Percentiles rank a stretch among this genome's conserved stretches.
phyloP scores from a whole-genome alignment of 2,797 vertebrate species.

The Siniperca undulata region DNA sequence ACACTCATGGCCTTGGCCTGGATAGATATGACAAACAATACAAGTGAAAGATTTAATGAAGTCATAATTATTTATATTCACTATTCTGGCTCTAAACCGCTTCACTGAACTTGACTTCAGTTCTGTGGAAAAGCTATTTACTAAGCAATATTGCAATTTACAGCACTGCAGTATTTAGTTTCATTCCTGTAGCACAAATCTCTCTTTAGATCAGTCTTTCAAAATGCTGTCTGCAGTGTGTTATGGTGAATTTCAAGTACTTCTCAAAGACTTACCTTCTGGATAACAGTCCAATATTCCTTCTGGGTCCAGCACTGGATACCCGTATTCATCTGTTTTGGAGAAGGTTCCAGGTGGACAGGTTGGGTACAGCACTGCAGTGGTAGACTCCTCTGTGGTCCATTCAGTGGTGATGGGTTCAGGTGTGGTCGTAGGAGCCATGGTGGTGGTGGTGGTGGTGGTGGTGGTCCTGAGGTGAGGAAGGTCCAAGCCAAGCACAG shows the following conservation, averaged over 20 bases:
- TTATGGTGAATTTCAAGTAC: background rate
- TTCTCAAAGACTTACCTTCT: slow-evolving; percentile 87
- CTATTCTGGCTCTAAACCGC: slow-evolving; percentile 22
- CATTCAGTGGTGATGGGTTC: slow-evolving; percentile 87
- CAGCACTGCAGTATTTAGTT: slow-evolving; percentile 12
- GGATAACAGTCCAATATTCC: slow-evolving; percentile 92
- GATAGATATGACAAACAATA: slow-evolving; percentile 58
- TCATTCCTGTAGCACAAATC: slow-evolving; percentile 16
- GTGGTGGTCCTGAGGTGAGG: slow-evolving; percentile 86
- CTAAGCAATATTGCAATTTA: slow-evolving; percentile 3
- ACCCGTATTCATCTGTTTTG: slow-evolving; percentile 88
- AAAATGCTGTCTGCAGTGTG: background rate
- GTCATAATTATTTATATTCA: slow-evolving; percentile 49
- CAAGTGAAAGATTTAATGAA: slow-evolving; percentile 51
- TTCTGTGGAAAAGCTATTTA: slow-evolving; percentile 27
- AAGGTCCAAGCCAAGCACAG: slow-evolving; percentile 91
- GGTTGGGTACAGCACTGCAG: slow-evolving; percentile 80
- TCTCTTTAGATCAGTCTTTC: background rate
- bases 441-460: slow-evolving; percentile 79
- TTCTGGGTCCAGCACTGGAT: slow-evolving; percentile 83
- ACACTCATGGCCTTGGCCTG: slow-evolving; percentile 29
- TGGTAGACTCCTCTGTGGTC: slow-evolving; percentile 81
- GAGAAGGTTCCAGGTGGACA: slow-evolving; percentile 92
- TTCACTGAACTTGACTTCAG: slow-evolving; percentile 33
- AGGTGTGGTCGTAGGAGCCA: slow-evolving; percentile 77